Conservation (phyloP, 1,140 invertebrate genomes). For the Apis mellifera region DNA sequence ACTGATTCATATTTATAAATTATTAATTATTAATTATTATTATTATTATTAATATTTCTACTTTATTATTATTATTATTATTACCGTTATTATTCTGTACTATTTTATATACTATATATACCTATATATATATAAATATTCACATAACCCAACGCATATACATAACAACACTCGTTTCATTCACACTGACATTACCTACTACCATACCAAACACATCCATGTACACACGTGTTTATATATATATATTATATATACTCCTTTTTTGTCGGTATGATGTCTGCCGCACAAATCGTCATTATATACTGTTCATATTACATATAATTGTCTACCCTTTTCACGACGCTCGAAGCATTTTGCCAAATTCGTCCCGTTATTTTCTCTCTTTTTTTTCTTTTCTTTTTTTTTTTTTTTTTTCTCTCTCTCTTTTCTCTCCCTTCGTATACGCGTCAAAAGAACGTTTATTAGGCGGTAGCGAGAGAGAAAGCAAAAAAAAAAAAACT, state of each 20-base stretch:
- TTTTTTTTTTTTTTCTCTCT: neutral
- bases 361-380: neutral
- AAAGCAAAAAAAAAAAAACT: neutral
- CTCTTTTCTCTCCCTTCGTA: neutral
- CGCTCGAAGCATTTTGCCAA: constrained; percentile 58
- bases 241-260: constrained; percentile 20
- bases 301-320: constrained; percentile 47
- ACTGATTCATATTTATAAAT: constrained; percentile 78
- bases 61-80: constrained; percentile 59
- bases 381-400: neutral
- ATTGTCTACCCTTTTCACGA: constrained; percentile 48
- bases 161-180: neutral
- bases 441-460: neutral
- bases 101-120: constrained; percentile 68
- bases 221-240: constrained; percentile 26
- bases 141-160: constrained; percentile 4
- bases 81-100: constrained; percentile 64
- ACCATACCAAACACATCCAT: neutral
- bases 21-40: constrained; percentile 71
- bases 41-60: constrained; percentile 70
- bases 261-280: constrained; percentile 63
- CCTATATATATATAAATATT: constrained; percentile 10
- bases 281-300: constrained; percentile 48
- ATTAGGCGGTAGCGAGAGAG: neutral
- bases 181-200: neutral